These are phyloP conservation scores for Drosophila grimshawi DNA, from an alignment of 1,140 invertebrate species.

Conservation along the genomic window DNA sequence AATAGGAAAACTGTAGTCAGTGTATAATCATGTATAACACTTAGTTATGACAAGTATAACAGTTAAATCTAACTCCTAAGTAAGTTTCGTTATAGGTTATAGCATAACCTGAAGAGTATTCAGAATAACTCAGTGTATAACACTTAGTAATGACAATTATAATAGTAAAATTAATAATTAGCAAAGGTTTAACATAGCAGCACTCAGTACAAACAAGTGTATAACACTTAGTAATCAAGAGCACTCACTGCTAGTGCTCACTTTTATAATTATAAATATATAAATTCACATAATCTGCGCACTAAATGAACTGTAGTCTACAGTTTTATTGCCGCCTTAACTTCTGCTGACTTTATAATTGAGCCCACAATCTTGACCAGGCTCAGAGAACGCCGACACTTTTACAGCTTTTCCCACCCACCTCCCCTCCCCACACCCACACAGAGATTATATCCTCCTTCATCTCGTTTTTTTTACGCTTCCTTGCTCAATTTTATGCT, in stretches of 20 bases:
- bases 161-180: too few relatives aligned
- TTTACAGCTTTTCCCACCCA: not conserved
- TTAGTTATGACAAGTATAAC: not conserved
- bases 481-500: not conserved
- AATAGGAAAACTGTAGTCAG: too few relatives aligned
- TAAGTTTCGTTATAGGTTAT: too few relatives aligned
- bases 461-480: not conserved
- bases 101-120: too few relatives aligned
- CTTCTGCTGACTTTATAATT: conserved; percentile 29
- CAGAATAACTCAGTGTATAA: too few relatives aligned
- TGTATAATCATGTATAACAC: too few relatives aligned
- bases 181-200: too few relatives aligned
- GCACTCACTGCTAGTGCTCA: too few relatives aligned
- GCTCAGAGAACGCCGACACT: conserved; percentile 2
- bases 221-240: too few relatives aligned
- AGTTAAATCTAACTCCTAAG: not conserved
- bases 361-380: conserved; percentile 13
- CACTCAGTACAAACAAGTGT: too few relatives aligned
- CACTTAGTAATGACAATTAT: too few relatives aligned
- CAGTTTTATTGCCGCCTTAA: conserved; percentile 13
- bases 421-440: not conserved
- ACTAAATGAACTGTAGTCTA: conserved; percentile 3
- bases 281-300: not conserved
- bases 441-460: conserved; percentile 7
- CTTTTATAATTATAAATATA: too few relatives aligned